phyloP scores from a whole-genome alignment of 2,888 invertebrate genomes.

The Entomobrya proxima region DNA sequence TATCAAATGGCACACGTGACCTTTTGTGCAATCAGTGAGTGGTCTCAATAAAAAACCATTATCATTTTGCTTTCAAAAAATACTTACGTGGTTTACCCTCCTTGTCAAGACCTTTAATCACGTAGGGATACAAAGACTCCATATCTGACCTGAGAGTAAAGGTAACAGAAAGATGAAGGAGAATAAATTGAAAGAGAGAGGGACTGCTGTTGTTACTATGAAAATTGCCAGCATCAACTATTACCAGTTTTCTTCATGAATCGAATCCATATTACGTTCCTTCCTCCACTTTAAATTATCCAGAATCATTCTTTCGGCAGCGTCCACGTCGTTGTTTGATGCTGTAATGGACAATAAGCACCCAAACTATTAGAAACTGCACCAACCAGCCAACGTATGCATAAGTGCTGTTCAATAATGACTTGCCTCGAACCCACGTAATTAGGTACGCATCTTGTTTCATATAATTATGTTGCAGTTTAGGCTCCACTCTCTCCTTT shows the following conservation, averaged over 20 bases:
- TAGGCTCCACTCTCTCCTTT: neutral
- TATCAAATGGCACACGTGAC: too few relatives aligned
- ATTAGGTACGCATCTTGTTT: slow-evolving; percentile 52
- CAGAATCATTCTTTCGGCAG: slow-evolving; percentile 12
- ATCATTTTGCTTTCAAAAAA: too few relatives aligned
- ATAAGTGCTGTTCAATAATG: neutral
- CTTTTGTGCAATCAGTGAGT: too few relatives aligned
- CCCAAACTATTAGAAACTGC: neutral
- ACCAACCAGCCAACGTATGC: neutral
- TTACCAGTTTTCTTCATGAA: slow-evolving; percentile 44
- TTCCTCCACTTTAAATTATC: slow-evolving; percentile 48
- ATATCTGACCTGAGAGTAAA: slow-evolving; percentile 19
- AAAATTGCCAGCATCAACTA: too few relatives aligned
- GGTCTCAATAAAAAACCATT: too few relatives aligned
- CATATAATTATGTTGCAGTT: slow-evolving; percentile 44
- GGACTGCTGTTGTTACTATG: too few relatives aligned
- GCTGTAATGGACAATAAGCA: too few relatives aligned
- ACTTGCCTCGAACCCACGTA: slow-evolving; percentile 42
- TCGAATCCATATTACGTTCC: slow-evolving; percentile 36
- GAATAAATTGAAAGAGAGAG: too few relatives aligned
- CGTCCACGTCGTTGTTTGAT: slow-evolving; percentile 8
- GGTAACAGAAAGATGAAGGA: too few relatives aligned
- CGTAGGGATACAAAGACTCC: slow-evolving; percentile 30
- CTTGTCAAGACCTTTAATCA: slow-evolving; percentile 21
- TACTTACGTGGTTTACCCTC: slow-evolving; percentile 52